These are phyloP conservation scores for Sylvicola cinctus DNA, from an alignment of 2,888 invertebrate genomes.

Conservation along the genomic window DNA sequence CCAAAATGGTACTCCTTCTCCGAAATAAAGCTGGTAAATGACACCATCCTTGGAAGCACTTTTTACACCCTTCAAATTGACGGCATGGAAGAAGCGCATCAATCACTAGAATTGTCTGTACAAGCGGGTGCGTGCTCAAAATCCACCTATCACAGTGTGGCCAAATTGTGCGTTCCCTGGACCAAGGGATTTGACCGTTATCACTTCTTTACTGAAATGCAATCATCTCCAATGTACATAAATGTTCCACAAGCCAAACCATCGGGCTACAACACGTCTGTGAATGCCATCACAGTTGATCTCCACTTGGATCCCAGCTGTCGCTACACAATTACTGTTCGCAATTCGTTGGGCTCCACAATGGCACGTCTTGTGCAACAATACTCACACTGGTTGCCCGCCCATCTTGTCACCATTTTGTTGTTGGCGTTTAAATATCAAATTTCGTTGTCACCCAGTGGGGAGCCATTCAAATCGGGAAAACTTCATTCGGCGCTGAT, in stretches of 20 bases:
- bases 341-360: constrained; percentile 33
- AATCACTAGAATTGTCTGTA: constrained; percentile 36
- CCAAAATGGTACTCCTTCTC: constrained; percentile 24
- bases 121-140: constrained; percentile 30
- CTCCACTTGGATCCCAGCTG: constrained; percentile 50
- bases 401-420: constrained; percentile 42
- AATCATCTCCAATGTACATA: constrained; percentile 30
- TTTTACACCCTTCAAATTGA: constrained; percentile 33
- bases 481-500: constrained; percentile 35
- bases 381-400: constrained; percentile 39
- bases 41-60: constrained; percentile 34
- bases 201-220: constrained; percentile 36
- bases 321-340: constrained; percentile 32
- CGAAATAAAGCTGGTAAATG: constrained; percentile 24
- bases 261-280: constrained; percentile 19
- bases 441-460: constrained; percentile 20
- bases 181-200: constrained; percentile 36
- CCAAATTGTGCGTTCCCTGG: constrained; percentile 44
- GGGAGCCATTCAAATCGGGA: constrained; percentile 22
- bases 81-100: constrained; percentile 33
- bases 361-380: constrained; percentile 43
- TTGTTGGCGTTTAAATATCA: constrained; percentile 37
- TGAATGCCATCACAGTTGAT: constrained; percentile 30
- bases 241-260: constrained; percentile 34
- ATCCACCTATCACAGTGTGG: constrained; percentile 32